A percentile compares a stretch with the other conserved stretches of the same genome.
phyloP scores from a whole-genome alignment of 1,140 invertebrate genomes.

The Leptopilina boulardi region DNA sequence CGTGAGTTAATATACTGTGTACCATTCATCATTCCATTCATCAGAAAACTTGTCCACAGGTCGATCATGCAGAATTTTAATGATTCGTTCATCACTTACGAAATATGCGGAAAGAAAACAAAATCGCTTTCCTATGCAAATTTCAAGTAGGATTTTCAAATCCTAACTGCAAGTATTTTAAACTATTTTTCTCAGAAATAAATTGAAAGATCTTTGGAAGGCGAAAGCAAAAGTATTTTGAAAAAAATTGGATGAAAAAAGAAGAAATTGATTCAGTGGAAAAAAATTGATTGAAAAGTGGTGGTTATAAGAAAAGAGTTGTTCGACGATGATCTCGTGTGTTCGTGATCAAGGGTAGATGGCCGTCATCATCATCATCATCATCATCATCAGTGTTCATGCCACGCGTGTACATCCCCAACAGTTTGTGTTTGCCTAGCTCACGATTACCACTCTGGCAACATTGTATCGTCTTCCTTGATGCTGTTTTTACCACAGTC shows the following conservation, averaged over 20 bases:
- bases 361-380: neutral
- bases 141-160: too few species aligned
- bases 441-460: neutral
- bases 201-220: too few species aligned
- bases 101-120: neutral
- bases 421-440: slow-evolving; percentile 31
- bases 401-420: slow-evolving; percentile 34
- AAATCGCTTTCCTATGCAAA: neutral
- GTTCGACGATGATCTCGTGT: neutral
- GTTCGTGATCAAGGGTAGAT: slow-evolving; percentile 25
- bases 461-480: slow-evolving; percentile 14
- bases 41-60: slow-evolving; percentile 16
- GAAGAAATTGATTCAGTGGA: too few species aligned
- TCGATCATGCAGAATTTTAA: slow-evolving; percentile 7
- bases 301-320: too few species aligned
- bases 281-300: too few species aligned
- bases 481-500: slow-evolving; percentile 5
- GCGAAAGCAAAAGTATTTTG: too few species aligned
- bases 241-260: too few species aligned
- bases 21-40: slow-evolving; percentile 26
- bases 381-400: neutral
- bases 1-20: neutral
- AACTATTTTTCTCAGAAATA: too few species aligned
- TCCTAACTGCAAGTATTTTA: too few species aligned
- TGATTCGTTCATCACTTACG: neutral